phyloP scores from a whole-genome alignment of 2,888 invertebrate genomes.

The Xylota sylvarum region DNA sequence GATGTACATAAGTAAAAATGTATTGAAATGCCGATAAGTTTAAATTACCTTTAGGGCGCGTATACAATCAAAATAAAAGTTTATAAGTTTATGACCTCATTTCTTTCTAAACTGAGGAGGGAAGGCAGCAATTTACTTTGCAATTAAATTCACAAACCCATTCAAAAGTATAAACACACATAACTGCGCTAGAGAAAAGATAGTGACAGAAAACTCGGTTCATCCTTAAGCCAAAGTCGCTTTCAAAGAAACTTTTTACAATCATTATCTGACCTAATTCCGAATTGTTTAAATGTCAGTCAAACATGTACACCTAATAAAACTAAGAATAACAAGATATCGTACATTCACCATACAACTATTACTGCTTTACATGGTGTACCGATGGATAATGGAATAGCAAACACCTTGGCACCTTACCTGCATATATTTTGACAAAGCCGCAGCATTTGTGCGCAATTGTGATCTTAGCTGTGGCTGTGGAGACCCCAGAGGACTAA shows the following conservation, averaged over 20 bases:
- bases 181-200: conserved; percentile 10
- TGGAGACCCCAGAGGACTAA: conserved; percentile 85
- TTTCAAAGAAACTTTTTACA: conserved; percentile 61
- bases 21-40: conserved; percentile 51
- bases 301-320: conserved; percentile 52
- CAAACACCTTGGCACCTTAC: conserved; percentile 83
- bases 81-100: conserved; percentile 45
- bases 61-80: conserved; percentile 12
- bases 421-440: conserved; percentile 89
- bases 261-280: conserved; percentile 64
- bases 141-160: conserved; percentile 32
- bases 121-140: background rate
- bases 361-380: conserved; percentile 25
- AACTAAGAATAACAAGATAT: conserved; percentile 57
- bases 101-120: conserved; percentile 1
- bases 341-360: conserved; percentile 58
- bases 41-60: conserved; percentile 35
- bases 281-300: conserved; percentile 71
- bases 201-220: conserved; percentile 44
- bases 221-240: conserved; percentile 54
- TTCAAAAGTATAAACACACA: conserved; percentile 11
- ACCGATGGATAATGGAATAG: conserved; percentile 20
- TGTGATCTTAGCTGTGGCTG: conserved; percentile 86
- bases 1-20: background rate
- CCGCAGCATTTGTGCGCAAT: conserved; percentile 89